Percentiles rank a stretch among this genome's conserved stretches.
Conservation (phyloP, 2,113 vertebrate genomes). For the Herpetotheres cachinnans region DNA sequence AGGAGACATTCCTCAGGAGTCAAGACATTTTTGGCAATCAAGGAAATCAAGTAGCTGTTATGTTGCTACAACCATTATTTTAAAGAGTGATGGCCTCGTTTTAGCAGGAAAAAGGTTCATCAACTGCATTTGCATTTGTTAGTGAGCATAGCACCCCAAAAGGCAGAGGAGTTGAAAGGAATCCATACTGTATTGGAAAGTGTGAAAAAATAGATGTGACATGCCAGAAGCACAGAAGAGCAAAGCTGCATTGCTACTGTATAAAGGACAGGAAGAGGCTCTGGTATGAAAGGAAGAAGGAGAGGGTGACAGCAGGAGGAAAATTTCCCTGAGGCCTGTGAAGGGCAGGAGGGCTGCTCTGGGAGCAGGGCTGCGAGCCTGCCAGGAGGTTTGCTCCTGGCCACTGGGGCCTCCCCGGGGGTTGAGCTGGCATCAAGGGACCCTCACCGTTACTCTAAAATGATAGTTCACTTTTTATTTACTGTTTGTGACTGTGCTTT, state of each 20-base stretch:
- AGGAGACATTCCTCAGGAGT: neutral
- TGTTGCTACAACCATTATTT: neutral
- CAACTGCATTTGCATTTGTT: neutral
- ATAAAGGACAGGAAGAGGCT: neutral
- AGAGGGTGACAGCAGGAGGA: neutral
- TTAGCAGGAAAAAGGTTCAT: neutral
- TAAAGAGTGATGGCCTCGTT: neutral
- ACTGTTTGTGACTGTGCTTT: neutral
- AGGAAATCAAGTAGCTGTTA: neutral
- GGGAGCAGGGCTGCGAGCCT: neutral
- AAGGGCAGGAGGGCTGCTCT: neutral
- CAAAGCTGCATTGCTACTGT: neutral
- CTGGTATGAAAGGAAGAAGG: neutral
- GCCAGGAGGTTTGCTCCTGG: neutral
- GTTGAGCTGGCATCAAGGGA: neutral
- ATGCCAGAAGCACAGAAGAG: neutral
- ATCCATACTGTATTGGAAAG: neutral
- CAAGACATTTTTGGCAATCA: neutral
- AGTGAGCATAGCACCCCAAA: neutral
- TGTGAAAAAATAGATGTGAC: neutral
- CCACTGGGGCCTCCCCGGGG: rapidly evolving
- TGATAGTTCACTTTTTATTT: neutral
- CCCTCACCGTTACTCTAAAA: neutral
- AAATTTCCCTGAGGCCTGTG: neutral
- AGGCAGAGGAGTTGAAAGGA: neutral